A percentile compares a stretch with the other conserved stretches of the same genome.
Evolutionary conservation across 2,888 invertebrate species (phyloP).

Genomic region (Tiliacea aurago): DNA sequence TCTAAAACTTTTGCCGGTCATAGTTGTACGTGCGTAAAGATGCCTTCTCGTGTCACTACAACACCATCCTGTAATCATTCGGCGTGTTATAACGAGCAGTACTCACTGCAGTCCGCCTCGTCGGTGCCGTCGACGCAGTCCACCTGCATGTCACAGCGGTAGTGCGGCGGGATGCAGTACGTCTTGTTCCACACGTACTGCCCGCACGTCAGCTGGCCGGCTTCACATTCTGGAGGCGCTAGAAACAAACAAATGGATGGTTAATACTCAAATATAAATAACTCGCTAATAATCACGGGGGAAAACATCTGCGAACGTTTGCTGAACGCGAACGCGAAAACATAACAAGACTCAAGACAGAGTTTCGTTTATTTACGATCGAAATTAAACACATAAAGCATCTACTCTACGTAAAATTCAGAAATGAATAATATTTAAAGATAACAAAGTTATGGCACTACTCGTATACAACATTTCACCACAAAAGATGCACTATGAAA

Average conservation of each 20-base stretch:
- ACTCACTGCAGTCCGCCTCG: slow-evolving; percentile 98
- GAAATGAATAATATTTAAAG: slow-evolving; percentile 13
- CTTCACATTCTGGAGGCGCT: slow-evolving; percentile 98
- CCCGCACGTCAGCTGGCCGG: slow-evolving; percentile 97
- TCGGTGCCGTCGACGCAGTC: slow-evolving; percentile 99
- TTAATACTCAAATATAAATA: neutral
- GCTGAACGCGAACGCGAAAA: neutral
- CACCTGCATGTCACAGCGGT: slow-evolving; percentile 98
- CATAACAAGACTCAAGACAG: neutral
- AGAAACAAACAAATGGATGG: slow-evolving; percentile 73
- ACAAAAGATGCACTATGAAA: slow-evolving; percentile 7
- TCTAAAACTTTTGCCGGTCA: neutral
- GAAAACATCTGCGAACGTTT: neutral
- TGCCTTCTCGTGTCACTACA: neutral
- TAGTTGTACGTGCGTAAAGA: neutral
- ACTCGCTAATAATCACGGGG: neutral
- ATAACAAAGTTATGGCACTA: neutral
- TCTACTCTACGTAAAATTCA: neutral
- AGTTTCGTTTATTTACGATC: neutral
- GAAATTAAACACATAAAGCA: neutral
- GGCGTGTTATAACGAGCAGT: slow-evolving; percentile 43
- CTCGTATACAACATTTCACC: no score
- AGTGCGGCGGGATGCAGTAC: slow-evolving; percentile 98
- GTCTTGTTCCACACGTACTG: slow-evolving; percentile 99
- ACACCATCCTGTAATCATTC: neutral